Conservation (phyloP, 92 coral and sea anemone species). For the Anthopleura xanthogrammica region DNA sequence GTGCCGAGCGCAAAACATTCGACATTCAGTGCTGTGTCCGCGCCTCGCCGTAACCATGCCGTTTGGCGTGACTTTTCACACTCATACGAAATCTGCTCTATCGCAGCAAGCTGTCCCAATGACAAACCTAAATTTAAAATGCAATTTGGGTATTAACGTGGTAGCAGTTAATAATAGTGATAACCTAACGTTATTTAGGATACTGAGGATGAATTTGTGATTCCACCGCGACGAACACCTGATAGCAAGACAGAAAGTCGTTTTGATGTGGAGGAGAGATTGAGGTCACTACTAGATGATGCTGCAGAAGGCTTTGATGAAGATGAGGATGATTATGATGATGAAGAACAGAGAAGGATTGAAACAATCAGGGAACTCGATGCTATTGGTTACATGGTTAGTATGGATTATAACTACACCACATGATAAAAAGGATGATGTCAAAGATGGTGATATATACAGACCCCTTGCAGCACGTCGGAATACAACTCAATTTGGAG, state of each 20-base stretch:
- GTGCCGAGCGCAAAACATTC: too few species aligned
- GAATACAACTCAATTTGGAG: too few species aligned
- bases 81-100: too few species aligned
- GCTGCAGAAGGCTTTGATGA: slow-evolving; percentile 52
- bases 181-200: slow-evolving; percentile 52
- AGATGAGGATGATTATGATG: slow-evolving; percentile 48
- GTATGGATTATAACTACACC: not conserved
- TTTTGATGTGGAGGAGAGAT: slow-evolving; percentile 74
- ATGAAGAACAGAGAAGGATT: slow-evolving; percentile 22
- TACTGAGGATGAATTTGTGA: slow-evolving; percentile 73
- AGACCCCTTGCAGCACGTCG: too few species aligned
- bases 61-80: too few species aligned
- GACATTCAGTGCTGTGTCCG: too few species aligned
- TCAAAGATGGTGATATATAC: not conserved
- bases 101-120: too few species aligned
- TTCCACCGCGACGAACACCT: slow-evolving; percentile 57
- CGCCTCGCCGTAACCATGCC: too few species aligned
- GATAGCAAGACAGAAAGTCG: slow-evolving; percentile 39
- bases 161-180: too few species aligned
- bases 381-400: slow-evolving; percentile 97
- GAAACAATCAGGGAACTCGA: slow-evolving; percentile 71
- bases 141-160: too few species aligned
- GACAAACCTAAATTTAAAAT: too few species aligned
- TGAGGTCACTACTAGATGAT: slow-evolving; percentile 65
- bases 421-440: not conserved